Base-by-base conservation (phyloP, 2,113 vertebrate genomes). In the Thinocorus orbignyianus region DNA sequence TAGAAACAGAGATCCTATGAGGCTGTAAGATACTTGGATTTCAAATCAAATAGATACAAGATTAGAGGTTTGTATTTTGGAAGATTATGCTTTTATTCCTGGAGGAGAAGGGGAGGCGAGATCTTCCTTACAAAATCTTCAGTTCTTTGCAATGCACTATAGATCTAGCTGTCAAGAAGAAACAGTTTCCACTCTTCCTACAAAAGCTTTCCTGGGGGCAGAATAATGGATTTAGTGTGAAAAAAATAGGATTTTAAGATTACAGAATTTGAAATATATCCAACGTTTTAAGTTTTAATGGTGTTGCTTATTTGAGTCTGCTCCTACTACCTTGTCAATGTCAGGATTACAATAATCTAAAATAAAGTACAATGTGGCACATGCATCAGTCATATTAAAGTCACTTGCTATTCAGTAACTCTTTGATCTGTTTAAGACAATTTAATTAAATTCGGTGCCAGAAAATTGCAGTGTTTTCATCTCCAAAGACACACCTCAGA, bases 361-460 rank as follows among this genome's bases (percentile, higher is more conserved):
- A 90, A 71, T 26, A 81, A 81, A 81, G 73, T 39, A 91, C 17
- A 80, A 82, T 17, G 20, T 73, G 76, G 77, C 55, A 90, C 52
- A 80, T 52, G 30, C 44, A 90, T 72, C 24, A 74, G 44, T 49
- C 52, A 60, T 90, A 95, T 37, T 48, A 73, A 91, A 86, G 93
- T 42, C 52, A 81, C 74, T 95, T 49, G 15, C 9, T 61, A 60
- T 95, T 95, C 49, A 62, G 48, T 30, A 92, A 44, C 12, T 62
- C 51, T 93, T 91, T 96, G 79, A 87, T 91, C 89, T 93, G 65
- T 84, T 55, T 60, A 84, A 90, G 69, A 71, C 46, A 86, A 64
- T 74, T 94, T 78, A 74, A 91, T 92, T 79, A 76, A 88, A 76
- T 79, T 23, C 37, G 44, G 22, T 80, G 61, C 48, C 51, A 73